phyloP scores from a whole-genome alignment of 2,888 invertebrate genomes.

The Loripinus fragilis region DNA sequence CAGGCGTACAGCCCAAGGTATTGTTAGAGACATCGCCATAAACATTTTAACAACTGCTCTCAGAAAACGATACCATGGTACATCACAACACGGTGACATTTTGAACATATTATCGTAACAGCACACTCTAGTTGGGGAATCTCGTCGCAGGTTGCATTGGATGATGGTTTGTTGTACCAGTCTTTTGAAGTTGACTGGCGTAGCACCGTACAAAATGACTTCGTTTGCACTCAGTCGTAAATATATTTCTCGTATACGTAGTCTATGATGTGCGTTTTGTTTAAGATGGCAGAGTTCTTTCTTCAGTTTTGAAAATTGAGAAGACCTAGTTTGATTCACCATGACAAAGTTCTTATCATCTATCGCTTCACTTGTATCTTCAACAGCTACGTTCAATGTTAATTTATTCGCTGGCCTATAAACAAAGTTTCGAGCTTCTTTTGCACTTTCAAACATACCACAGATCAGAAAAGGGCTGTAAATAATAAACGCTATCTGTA shows the following conservation, averaged over 20 bases:
- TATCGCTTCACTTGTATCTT: neutral
- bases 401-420: neutral
- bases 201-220: neutral
- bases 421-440: neutral
- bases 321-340: neutral
- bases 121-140: slow-evolving; percentile 20
- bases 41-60: slow-evolving; percentile 16
- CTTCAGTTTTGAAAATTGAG: neutral
- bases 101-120: slow-evolving; percentile 39
- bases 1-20: slow-evolving; percentile 43
- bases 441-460: neutral
- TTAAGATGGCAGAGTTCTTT: neutral
- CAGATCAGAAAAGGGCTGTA: neutral
- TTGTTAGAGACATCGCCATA: neutral
- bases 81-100: neutral
- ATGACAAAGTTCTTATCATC: neutral
- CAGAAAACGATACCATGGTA: slow-evolving; percentile 38
- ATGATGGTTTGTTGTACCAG: neutral
- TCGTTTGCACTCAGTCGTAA: neutral
- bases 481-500: neutral
- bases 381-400: neutral
- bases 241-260: neutral
- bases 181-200: neutral
- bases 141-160: neutral
- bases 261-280: neutral